Percentiles rank a stretch among this genome's conserved stretches.
These are phyloP conservation scores for Melanostoma scalare DNA, from an alignment of 2,888 invertebrate species.

Conservation along the genomic window DNA sequence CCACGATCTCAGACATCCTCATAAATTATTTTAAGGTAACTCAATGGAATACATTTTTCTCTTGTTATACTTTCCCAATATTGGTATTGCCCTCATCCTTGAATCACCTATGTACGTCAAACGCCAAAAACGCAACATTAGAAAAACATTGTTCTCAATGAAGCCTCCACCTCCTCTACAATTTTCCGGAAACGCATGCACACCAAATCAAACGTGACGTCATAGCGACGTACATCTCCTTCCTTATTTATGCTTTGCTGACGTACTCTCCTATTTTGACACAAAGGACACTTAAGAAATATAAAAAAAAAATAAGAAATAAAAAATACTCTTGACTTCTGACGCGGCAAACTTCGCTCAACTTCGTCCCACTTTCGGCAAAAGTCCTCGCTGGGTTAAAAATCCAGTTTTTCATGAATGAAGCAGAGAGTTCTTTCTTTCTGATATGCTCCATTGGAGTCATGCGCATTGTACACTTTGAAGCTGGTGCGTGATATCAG, in stretches of 20 bases:
- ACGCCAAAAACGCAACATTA: not conserved
- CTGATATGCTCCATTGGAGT: not conserved
- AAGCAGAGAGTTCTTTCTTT: not conserved
- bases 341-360: constrained; percentile 44
- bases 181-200: constrained; percentile 11
- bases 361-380: constrained; percentile 16
- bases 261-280: constrained; percentile 13
- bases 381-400: not conserved
- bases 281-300: not conserved
- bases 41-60: too few relatives aligned
- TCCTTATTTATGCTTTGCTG: constrained; percentile 2
- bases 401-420: constrained; percentile 9
- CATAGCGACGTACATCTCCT: constrained; percentile 13
- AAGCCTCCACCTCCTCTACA: not conserved
- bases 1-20: too few relatives aligned
- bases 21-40: too few relatives aligned
- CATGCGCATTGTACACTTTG: not conserved
- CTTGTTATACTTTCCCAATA: too few relatives aligned
- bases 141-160: not conserved
- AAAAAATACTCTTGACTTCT: constrained; percentile 13
- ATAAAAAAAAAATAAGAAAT: not conserved
- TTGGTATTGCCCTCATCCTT: too few relatives aligned
- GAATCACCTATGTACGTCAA: not conserved
- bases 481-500: not conserved
- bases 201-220: constrained; percentile 27